phyloP scores from a whole-genome alignment of 1,140 invertebrate genomes.

The Phthorimaea operculella region DNA sequence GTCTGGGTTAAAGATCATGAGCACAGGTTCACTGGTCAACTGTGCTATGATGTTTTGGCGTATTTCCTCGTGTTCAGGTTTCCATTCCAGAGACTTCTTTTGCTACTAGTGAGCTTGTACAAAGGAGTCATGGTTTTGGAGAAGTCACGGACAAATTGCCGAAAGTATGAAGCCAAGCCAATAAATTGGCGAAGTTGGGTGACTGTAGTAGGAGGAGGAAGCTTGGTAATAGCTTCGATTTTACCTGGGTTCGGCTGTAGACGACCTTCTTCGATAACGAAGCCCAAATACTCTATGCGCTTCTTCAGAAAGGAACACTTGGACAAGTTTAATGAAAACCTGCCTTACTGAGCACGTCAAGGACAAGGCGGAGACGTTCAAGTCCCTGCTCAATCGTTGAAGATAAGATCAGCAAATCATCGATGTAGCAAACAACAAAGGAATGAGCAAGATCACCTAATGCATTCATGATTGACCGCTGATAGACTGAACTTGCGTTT shows the following conservation, averaged over 20 bases:
- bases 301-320: constrained; percentile 37
- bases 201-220: constrained; percentile 13
- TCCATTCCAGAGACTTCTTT: too few species aligned
- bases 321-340: constrained; percentile 18
- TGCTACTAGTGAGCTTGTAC: too few species aligned
- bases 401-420: constrained; percentile 17
- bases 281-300: constrained; percentile 33
- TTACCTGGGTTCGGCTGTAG: constrained; percentile 33
- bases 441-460: constrained; percentile 6
- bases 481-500: constrained; percentile 33
- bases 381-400: constrained; percentile 10
- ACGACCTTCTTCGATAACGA: constrained; percentile 20
- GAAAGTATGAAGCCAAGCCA: constrained; percentile 22
- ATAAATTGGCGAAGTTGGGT: constrained; percentile 21
- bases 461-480: constrained; percentile 17
- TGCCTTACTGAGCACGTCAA: constrained; percentile 12
- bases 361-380: constrained; percentile 4
- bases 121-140: too few species aligned
- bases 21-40: too few species aligned
- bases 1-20: too few species aligned
- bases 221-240: constrained; percentile 17
- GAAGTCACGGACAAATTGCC: too few species aligned
- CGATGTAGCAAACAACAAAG: constrained; percentile 14
- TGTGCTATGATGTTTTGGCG: too few species aligned
- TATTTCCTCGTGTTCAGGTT: too few species aligned